These are phyloP conservation scores for Pimpla rufipes DNA, from an alignment of 2,888 invertebrate genomes.

Conservation along the genomic window DNA sequence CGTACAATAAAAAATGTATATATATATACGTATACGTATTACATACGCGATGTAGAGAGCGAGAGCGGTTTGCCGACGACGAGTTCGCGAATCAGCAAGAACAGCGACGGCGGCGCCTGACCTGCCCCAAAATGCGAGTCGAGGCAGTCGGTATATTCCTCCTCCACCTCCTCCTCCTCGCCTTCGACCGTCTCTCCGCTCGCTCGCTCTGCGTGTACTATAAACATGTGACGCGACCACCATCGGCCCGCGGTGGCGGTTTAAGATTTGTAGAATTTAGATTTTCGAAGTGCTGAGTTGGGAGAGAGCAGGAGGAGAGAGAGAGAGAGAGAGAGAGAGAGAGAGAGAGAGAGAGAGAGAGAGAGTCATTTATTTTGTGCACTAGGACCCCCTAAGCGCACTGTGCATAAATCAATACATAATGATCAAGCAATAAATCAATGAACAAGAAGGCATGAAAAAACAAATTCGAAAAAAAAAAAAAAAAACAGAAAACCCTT, in stretches of 20 bases:
- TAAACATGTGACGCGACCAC: slow-evolving; percentile 22
- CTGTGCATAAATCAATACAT: too few relatives aligned
- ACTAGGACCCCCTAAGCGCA: too few relatives aligned
- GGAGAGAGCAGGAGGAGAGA: slow-evolving; percentile 16
- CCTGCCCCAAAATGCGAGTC: slow-evolving; percentile 72
- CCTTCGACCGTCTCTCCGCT: background rate
- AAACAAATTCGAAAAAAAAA: too few relatives aligned
- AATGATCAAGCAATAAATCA: too few relatives aligned
- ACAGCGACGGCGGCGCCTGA: slow-evolving; percentile 63
- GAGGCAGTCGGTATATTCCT: slow-evolving; percentile 39
- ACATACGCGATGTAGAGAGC: slow-evolving; percentile 40
- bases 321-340: background rate
- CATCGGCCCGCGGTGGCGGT: background rate
- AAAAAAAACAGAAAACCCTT: too few relatives aligned
- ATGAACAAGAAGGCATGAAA: too few relatives aligned
- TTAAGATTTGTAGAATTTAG: background rate
- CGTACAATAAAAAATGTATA: background rate
- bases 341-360: background rate
- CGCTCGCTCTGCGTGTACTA: slow-evolving; percentile 4
- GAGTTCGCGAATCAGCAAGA: slow-evolving; percentile 52
- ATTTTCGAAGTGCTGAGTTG: background rate
- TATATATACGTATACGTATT: background rate
- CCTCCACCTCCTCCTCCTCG: too few relatives aligned
- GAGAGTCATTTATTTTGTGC: too few relatives aligned
- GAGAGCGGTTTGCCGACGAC: slow-evolving; percentile 52